A percentile compares a stretch with the other conserved stretches of the same genome.
These are phyloP conservation scores for Sitta europaea DNA, from an alignment of 2,113 vertebrate genomes.

Conservation along the genomic window DNA sequence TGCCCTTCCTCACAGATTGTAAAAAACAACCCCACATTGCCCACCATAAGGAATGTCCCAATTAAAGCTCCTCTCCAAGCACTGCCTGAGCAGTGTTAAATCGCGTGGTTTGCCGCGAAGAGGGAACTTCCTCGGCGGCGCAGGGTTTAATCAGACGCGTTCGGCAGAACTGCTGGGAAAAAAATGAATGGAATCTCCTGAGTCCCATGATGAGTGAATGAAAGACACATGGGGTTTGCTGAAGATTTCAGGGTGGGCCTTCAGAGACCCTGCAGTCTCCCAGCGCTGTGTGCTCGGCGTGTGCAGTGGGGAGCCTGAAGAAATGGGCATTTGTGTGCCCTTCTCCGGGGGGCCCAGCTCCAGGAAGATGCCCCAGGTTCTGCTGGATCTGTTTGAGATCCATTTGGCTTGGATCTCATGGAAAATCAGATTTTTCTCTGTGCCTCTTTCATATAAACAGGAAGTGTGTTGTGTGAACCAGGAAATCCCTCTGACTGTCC, in stretches of 20 bases:
- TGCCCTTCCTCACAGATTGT: not conserved
- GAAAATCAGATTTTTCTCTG: not conserved
- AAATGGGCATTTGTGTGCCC: not conserved
- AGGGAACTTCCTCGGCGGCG: not conserved
- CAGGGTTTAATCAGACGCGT: constrained; percentile 16
- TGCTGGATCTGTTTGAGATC: not conserved
- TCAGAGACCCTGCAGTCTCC: constrained; percentile 19
- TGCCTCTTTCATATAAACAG: not conserved
- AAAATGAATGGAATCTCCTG: constrained; percentile 37
- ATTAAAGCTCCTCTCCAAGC: constrained; percentile 5
- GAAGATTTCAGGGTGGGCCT: constrained; percentile 34
- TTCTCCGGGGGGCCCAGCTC: not conserved
- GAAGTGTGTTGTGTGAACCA: no score
- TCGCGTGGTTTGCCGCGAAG: not conserved
- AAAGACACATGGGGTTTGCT: constrained; percentile 55
- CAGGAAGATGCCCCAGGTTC: accelerated
- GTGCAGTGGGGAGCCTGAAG: not conserved
- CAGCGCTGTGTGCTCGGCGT: not conserved
- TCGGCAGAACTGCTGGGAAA: not conserved
- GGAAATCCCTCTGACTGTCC: no score
- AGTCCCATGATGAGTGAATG: constrained; percentile 50
- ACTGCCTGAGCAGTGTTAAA: not conserved
- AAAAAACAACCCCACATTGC: not conserved
- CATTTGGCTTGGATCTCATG: not conserved
- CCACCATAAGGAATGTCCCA: not conserved